phyloP scores from a whole-genome alignment of 2,888 invertebrate genomes.

The Lasius fuliginosus region DNA sequence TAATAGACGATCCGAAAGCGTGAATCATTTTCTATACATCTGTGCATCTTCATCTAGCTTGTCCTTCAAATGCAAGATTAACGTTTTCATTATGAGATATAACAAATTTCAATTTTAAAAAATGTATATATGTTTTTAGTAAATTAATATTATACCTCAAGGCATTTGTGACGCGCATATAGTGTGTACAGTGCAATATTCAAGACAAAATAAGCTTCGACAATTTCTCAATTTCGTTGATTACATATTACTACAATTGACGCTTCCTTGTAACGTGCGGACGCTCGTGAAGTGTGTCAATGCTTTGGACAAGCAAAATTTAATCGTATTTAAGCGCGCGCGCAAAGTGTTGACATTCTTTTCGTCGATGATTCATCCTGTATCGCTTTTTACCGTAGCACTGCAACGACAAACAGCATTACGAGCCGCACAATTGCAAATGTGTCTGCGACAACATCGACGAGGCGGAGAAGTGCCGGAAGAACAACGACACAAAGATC shows the following conservation, averaged over 20 bases:
- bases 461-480: conserved; percentile 88
- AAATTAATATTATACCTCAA: neutral
- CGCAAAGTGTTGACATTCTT: conserved; percentile 39
- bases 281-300: conserved; percentile 40
- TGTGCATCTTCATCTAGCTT: neutral
- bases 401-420: conserved; percentile 89
- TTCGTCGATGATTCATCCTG: conserved; percentile 44
- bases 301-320: conserved; percentile 30
- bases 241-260: conserved; percentile 41
- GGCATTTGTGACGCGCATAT: neutral
- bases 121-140: neutral
- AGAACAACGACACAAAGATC: conserved; percentile 87
- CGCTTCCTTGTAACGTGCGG: conserved; percentile 37
- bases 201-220: neutral
- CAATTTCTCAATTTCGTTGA: conserved; percentile 41
- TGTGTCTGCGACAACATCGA: conserved; percentile 89
- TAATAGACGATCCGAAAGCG: neutral
- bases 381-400: conserved; percentile 83
- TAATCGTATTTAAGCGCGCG: conserved; percentile 16
- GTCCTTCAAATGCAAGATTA: neutral
- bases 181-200: neutral
- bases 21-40: conserved; percentile 23
- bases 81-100: conserved; percentile 14
- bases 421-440: conserved; percentile 88
- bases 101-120: neutral